Base-by-base conservation (phyloP, 2,888 invertebrate genomes). In the Drosophila borealis region DNA sequence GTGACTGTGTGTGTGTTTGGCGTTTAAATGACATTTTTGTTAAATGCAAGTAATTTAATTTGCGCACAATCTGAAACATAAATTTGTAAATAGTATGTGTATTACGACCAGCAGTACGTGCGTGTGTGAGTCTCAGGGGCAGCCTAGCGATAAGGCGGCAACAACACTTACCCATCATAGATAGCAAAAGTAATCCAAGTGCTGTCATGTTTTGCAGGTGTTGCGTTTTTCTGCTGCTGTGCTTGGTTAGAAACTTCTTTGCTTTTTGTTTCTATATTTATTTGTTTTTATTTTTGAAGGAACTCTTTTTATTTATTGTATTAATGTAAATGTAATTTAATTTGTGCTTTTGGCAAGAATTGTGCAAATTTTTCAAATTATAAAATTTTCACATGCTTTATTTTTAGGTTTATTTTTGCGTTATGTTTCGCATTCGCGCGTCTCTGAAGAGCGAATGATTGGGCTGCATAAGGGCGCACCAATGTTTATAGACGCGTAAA, bases 131-230 rank as follows among this genome's bases (percentile, higher is more conserved):
- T 74, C 70, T 68, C 79, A 79, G 66, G 70, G 79, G 76, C 77
- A 64, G 19, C 4, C 44, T 37, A 4, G 45, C 60, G 80, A 80
- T 80, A 80, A 70, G 74, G n/a, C 48, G 39, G 19, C 41, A 59
- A 46, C 19, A 55, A 49, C 70, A 90, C 90, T 90, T 86, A 91
- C 90, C 90, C 88, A 90, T 81, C 84, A 89, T 84, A 74, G 90
- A 88, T 88, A 91, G 77, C 62, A 90, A 62, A 78, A 90, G 70
- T 88, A 91, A 89, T 78, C 90, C 90, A 68, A 91, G 77, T 64
- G 87, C 87, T 70, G 83, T 81, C 83, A 84, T 82, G 51, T 21
- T 25, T 75, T 68, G 45, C 45, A 69, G 59, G 21, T 69, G 50
- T 69, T 72, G 41, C 41, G 63, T 33, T 41, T 61, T 45, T 64